These are phyloP conservation scores for Hippocampus comes DNA, from an alignment of 2,113 vertebrate genomes.

Conservation along the genomic window DNA sequence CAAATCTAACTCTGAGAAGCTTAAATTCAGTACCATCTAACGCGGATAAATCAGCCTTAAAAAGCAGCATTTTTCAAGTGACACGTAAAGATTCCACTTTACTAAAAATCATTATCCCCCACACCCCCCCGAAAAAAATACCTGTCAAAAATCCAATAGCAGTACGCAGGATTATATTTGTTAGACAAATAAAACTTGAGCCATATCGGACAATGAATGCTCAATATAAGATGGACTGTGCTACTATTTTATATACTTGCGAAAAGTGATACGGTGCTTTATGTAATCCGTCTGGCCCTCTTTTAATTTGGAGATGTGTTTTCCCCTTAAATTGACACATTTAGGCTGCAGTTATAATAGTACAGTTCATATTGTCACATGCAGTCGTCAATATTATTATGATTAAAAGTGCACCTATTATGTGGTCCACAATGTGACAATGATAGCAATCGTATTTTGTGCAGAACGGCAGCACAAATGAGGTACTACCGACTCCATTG, in stretches of 20 bases:
- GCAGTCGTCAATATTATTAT: neutral
- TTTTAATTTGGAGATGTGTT: neutral
- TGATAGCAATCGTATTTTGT: neutral
- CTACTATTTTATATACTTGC: neutral
- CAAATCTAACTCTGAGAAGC: conserved; percentile 48
- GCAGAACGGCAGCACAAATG: neutral
- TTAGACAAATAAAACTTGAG: neutral
- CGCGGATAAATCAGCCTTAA: conserved; percentile 45
- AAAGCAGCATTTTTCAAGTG: conserved; percentile 43
- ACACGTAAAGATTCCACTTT: conserved; percentile 23
- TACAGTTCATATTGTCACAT: neutral
- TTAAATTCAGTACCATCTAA: conserved; percentile 66
- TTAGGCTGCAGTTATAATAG: too few relatives aligned
- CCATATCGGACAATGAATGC: neutral
- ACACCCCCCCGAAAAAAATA: conserved; percentile 24
- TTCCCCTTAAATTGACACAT: neutral
- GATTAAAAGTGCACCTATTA: neutral
- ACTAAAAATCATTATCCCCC: conserved; percentile 12
- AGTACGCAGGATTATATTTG: neutral
- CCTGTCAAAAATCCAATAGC: neutral
- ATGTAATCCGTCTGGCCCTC: neutral
- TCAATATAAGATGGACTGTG: neutral
- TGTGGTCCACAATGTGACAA: neutral
- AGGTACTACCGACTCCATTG: neutral
- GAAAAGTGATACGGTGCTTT: too few relatives aligned